phyloP scores from a whole-genome alignment of 2,888 invertebrate species.

The Ophion ellenae region DNA sequence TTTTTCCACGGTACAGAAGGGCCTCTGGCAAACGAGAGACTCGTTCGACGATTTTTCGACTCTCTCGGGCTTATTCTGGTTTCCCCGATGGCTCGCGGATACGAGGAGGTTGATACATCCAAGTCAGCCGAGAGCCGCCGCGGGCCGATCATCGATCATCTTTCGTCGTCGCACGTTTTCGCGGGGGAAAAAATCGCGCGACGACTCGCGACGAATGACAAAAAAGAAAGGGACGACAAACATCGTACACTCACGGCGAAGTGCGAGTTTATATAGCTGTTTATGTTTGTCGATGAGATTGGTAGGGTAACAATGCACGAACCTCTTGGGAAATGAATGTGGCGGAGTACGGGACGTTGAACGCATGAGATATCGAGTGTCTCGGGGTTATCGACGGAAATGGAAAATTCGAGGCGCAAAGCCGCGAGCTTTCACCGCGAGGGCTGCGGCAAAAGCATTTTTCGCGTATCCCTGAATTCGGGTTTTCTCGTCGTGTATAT shows the following conservation, averaged over 20 bases:
- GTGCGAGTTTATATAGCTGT: neutral
- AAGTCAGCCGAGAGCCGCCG: too few relatives aligned
- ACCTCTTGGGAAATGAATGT: slow-evolving; percentile 54
- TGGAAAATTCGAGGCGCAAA: slow-evolving; percentile 37
- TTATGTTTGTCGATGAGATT: slow-evolving; percentile 20
- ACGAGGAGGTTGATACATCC: too few relatives aligned
- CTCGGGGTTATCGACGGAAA: slow-evolving; percentile 45
- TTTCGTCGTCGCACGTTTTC: neutral
- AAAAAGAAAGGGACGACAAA: neutral
- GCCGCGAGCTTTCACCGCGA: neutral
- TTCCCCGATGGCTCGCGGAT: too few relatives aligned
- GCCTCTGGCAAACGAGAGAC: too few relatives aligned
- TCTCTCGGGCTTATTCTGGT: too few relatives aligned
- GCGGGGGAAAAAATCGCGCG: neutral
- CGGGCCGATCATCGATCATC: too few relatives aligned
- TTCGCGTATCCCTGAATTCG: slow-evolving; percentile 27
- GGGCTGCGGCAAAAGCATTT: slow-evolving; percentile 29
- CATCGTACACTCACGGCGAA: neutral
- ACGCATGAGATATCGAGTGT: slow-evolving; percentile 45
- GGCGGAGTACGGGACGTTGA: neutral
- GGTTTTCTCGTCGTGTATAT: slow-evolving; percentile 3
- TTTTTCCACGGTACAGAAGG: too few relatives aligned
- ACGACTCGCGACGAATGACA: slow-evolving; percentile 10
- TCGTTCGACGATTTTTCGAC: too few relatives aligned
- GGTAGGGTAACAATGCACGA: slow-evolving; percentile 27